Evolutionary conservation across 2,113 vertebrate species (phyloP).

Genomic region (Oncorhynchus gorbuscha): DNA sequence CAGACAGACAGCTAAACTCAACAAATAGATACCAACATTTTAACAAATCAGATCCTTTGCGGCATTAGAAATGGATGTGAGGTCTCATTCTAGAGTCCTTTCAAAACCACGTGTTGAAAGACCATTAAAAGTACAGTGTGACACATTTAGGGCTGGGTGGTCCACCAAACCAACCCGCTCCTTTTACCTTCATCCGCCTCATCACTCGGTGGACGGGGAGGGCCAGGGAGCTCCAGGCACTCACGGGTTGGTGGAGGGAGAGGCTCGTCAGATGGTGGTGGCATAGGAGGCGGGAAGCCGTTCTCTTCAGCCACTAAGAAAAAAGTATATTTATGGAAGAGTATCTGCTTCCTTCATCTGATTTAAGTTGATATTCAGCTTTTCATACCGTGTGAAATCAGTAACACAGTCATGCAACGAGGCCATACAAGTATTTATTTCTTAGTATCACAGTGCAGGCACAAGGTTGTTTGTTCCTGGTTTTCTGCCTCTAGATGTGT

Average conservation of each 20-base stretch:
- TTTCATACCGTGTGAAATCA: too few species aligned
- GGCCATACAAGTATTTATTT: too few species aligned
- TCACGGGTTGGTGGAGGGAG: constrained; percentile 42
- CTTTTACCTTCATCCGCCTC: constrained; percentile 39
- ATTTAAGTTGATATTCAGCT: neutral
- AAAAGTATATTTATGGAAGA: neutral
- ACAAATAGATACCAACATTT: neutral
- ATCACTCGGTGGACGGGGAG: constrained; percentile 45
- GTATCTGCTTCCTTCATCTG: neutral
- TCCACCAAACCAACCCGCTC: neutral
- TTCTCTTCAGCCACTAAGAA: constrained; percentile 68
- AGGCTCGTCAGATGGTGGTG: constrained; percentile 36
- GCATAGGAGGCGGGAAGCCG: constrained; percentile 41
- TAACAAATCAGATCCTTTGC: too few species aligned
- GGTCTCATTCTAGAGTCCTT: too few species aligned
- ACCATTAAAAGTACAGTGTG: too few species aligned
- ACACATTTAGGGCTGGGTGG: neutral
- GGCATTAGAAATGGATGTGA: too few species aligned
- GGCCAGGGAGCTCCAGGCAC: constrained; percentile 45
- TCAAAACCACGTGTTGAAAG: too few species aligned
- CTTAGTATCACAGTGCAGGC: neutral
- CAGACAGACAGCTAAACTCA: neutral
- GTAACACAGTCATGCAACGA: too few species aligned
- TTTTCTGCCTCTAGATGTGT: too few species aligned
- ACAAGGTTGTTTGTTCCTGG: too few species aligned